Base-by-base conservation (phyloP, 2,797 vertebrate species). In the Cirrhinus mrigala region DNA sequence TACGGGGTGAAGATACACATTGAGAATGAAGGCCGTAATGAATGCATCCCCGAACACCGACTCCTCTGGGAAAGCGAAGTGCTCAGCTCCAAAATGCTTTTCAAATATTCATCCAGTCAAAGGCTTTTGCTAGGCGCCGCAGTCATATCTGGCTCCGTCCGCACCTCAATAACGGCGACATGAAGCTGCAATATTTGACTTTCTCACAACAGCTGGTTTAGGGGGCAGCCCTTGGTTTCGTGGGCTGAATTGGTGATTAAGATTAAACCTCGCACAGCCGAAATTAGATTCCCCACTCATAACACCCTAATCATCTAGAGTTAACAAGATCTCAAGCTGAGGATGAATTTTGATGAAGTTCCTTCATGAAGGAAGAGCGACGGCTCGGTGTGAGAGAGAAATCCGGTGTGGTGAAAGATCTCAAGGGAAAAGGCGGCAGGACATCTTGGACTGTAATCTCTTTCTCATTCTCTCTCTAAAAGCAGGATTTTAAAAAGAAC, bases 81-180 rank as follows among this genome's bases (percentile, higher is more conserved):
- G 24, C 79, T 78, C 87, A 88, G 58, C 79, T 81, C 40, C 11
- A 3, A 64, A 91, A 93, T 88, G 87, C 89, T 80, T 89, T 78
- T 86, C 82, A 84, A 92, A 93, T 85, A 83, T 89, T 88, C 81
- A 86, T 73, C 84, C 82, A 83, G 69, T 48, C 76, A 76, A 52
- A 81, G 56, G 27, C 22, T 83, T 33, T 75, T 20, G 58, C n/a
- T 33, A 5, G 69, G 40, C 12, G 7, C 18, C 22, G 54, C 54
- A 74, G 46, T 83, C 48, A 50, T 66, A 24, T 78, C 56, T 27
- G 76, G 44, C 77, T 79, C 56, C 16, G 29, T 66, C 54, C 79
- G 15, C 62, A 68, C 22, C 27, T n/a, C 79, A 70, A 68, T 81
- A 75, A 81, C 58, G 18, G 37, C 29, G 60, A 77, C 27, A 29